Evolutionary conservation across 1,140 invertebrate species (phyloP).

Genomic region (Papilio glaucus): DNA sequence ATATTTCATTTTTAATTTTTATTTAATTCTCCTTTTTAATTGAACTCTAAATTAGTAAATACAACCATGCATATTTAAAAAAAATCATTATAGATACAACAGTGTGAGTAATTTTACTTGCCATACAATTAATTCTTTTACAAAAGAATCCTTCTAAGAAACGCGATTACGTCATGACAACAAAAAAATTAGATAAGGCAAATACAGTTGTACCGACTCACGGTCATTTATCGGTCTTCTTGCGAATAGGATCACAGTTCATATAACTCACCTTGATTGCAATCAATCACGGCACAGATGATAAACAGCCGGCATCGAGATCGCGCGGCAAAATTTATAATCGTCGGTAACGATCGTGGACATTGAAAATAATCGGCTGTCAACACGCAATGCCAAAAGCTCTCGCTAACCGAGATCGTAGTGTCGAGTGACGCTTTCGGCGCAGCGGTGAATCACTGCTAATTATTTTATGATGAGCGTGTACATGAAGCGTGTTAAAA

Average conservation of each 20-base stretch:
- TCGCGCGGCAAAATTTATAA: constrained; percentile 69
- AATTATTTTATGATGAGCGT: constrained; percentile 75
- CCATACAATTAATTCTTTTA: neutral
- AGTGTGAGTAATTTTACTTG: constrained; percentile 1
- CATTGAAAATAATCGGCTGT: constrained; percentile 78
- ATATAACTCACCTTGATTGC: constrained; percentile 36
- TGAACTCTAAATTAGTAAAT: neutral
- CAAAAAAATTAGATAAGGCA: constrained; percentile 20
- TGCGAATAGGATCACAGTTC: constrained; percentile 25
- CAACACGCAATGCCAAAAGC: constrained; percentile 77
- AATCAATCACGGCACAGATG: constrained; percentile 47
- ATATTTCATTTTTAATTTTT: no score
- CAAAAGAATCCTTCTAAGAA: constrained; percentile 28
- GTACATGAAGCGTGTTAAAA: constrained; percentile 50
- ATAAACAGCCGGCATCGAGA: constrained; percentile 50
- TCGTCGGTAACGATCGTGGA: constrained; percentile 66
- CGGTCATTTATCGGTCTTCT: constrained; percentile 19
- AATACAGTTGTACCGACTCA: neutral
- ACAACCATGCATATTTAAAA: neutral
- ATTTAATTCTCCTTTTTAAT: no score
- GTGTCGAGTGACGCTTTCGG: constrained; percentile 67
- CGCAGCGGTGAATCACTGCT: constrained; percentile 70
- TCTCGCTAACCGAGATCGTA: constrained; percentile 53
- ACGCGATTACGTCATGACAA: constrained; percentile 25
- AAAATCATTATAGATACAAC: neutral